phyloP scores from a whole-genome alignment of 2,888 invertebrate genomes.

The Aproaerema taeniolella region DNA sequence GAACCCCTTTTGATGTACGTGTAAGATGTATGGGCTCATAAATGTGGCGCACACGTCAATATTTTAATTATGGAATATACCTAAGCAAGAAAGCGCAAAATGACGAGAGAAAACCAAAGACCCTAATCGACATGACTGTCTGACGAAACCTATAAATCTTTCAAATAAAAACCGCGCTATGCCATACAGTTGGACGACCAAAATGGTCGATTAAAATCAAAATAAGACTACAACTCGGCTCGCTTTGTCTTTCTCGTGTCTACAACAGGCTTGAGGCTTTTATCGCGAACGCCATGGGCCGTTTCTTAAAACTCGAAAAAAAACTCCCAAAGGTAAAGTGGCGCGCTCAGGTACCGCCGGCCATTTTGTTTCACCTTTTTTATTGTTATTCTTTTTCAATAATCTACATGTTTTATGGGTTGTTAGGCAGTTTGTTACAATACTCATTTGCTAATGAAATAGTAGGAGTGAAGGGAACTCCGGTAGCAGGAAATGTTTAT shows the following conservation, averaged over 20 bases:
- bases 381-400: constrained; percentile 63
- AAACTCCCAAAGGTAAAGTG: constrained; percentile 42
- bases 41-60: too few species aligned
- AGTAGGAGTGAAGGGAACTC: constrained; percentile 46
- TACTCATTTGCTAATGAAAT: constrained; percentile 54
- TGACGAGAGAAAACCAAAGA: constrained; percentile 28
- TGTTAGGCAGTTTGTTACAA: constrained; percentile 63
- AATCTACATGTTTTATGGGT: constrained; percentile 70
- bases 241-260: constrained; percentile 71
- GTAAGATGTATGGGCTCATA: not conserved
- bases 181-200: constrained; percentile 41
- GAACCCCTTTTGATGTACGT: not conserved
- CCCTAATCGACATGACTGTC: constrained; percentile 27
- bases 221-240: constrained; percentile 60
- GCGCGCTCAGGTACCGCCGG: constrained; percentile 61
- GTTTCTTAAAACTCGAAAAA: constrained; percentile 32
- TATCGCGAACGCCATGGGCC: constrained; percentile 48
- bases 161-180: constrained; percentile 43
- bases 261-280: constrained; percentile 59
- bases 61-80: too few species aligned
- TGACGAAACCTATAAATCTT: constrained; percentile 39
- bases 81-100: constrained; percentile 34
- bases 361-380: constrained; percentile 56
- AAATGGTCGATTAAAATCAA: constrained; percentile 63
- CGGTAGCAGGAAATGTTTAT: constrained; percentile 51